phyloP scores from a whole-genome alignment of 2,113 vertebrate genomes.

The Pyrgilauda ruficollis region DNA sequence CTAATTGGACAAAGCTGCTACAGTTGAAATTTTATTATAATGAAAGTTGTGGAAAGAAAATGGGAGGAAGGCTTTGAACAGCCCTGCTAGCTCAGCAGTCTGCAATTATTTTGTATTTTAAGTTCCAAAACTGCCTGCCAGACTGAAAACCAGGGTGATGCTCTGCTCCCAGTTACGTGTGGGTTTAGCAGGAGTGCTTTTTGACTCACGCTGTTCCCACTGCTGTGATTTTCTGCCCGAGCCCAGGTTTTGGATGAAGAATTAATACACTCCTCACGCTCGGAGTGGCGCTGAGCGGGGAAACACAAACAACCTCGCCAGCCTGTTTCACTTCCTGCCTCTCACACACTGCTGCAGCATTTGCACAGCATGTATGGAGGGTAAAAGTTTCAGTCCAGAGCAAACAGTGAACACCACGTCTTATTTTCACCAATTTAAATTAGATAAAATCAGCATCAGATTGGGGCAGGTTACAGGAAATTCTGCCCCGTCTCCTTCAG shows the following conservation, averaged over 20 bases:
- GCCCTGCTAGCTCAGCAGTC: background rate
- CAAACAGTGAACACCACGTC: background rate
- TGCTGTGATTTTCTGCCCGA: background rate
- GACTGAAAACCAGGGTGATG: background rate
- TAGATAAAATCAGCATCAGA: background rate
- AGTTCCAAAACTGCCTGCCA: background rate
- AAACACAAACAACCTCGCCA: constrained; percentile 1
- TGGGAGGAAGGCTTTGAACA: background rate
- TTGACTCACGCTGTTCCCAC: background rate
- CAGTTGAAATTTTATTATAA: background rate
- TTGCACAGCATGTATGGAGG: accelerated
- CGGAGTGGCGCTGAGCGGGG: background rate
- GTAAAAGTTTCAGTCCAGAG: background rate
- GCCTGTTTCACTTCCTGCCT: constrained; percentile 60
- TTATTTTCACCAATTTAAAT: background rate
- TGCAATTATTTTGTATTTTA: background rate
- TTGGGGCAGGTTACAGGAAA: background rate
- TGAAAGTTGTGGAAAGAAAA: background rate
- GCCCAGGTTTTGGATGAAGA: background rate
- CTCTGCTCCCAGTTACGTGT: background rate
- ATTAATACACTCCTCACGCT: background rate
- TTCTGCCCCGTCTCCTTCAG: background rate
- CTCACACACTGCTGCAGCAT: background rate
- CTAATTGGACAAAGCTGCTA: background rate
- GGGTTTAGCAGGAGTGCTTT: background rate